Base-by-base conservation (phyloP, 2,888 invertebrate genomes). In the Dolichopus griseipennis region DNA sequence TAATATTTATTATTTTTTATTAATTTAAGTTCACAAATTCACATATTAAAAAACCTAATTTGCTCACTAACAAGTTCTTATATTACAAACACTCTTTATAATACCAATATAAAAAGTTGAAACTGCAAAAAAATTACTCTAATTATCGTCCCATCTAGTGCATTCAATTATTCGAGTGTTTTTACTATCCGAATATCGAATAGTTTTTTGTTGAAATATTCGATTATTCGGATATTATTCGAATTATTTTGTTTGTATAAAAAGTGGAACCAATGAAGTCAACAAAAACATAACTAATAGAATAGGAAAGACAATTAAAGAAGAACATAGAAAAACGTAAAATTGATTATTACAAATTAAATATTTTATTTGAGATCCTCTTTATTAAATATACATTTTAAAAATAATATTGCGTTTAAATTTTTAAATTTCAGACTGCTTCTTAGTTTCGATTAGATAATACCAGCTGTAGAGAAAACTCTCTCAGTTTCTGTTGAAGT, bases 121-220 rank as follows among this genome's bases (percentile, higher is more conserved):
- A n/a, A n/a, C n/a, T n/a, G n/a, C n/a, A n/a, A n/a, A n/a, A n/a
- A n/a, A n/a, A n/a, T n/a, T n/a, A n/a, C n/a, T n/a, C n/a, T n/a
- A n/a, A n/a, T n/a, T n/a, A n/a, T n/a, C n/a, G n/a, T n/a, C n/a
- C n/a, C n/a, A n/a, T n/a, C n/a, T 61, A 61, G 20, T 61, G 61
- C n/a, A 61, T 61, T 61, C 61, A 61, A 61, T 61, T 61, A 61
- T 61, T 61, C 61, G n/a, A 61, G 18, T 61, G 8, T 61, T 61
- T 61, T 61, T 61, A 61, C 61, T 61, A 61, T 61, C 61, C 61
- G n/a, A 61, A 61, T 61, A 61, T 61, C 61, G 61, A 61, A 61
- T n/a, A 12, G 37, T 37, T 12, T 61, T 61, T 61, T 61, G n/a
- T 61, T 61, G 61, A 61, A 61, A 18, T 61, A 61, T 61, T 61